These are phyloP conservation scores for Zootermopsis nevadensis DNA, from an alignment of 2,888 invertebrate genomes.

Conservation along the genomic window DNA sequence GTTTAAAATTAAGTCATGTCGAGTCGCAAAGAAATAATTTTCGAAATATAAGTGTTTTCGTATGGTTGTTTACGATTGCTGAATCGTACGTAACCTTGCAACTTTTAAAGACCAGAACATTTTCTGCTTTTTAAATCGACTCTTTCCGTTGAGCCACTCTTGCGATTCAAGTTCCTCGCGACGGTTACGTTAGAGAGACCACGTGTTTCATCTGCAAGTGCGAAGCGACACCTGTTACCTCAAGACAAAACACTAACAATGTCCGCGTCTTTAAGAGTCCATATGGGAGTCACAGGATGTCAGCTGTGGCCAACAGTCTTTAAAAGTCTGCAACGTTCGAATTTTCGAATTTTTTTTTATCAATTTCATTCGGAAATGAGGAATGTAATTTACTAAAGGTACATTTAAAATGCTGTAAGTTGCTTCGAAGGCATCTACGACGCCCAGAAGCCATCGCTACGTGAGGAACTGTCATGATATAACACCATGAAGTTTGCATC, in stretches of 20 bases:
- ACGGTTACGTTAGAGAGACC: not conserved
- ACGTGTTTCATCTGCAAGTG: conserved; percentile 27
- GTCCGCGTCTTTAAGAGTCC: not conserved
- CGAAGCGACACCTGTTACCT: conserved; percentile 8
- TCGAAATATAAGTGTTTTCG: too few species aligned
- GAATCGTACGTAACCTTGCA: too few species aligned
- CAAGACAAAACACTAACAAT: not conserved
- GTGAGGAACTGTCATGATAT: too few species aligned
- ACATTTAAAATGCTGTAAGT: not conserved
- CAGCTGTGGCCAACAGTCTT: not conserved
- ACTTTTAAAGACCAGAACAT: too few species aligned
- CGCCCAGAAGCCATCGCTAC: too few species aligned
- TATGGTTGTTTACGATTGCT: too few species aligned
- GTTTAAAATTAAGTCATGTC: too few species aligned
- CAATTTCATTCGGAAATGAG: not conserved
- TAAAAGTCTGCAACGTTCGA: not conserved
- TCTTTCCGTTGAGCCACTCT: not conserved
- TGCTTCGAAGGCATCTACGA: not conserved
- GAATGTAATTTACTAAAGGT: too few species aligned
- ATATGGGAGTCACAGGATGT: conserved; percentile 10
- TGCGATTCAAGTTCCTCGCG: not conserved
- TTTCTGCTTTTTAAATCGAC: too few species aligned
- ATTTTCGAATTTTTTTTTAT: not conserved
- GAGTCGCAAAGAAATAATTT: too few species aligned
- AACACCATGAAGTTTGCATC: too few species aligned